Conservation (phyloP, 2,113 vertebrate species). For the Corynorhinus townsendii region DNA sequence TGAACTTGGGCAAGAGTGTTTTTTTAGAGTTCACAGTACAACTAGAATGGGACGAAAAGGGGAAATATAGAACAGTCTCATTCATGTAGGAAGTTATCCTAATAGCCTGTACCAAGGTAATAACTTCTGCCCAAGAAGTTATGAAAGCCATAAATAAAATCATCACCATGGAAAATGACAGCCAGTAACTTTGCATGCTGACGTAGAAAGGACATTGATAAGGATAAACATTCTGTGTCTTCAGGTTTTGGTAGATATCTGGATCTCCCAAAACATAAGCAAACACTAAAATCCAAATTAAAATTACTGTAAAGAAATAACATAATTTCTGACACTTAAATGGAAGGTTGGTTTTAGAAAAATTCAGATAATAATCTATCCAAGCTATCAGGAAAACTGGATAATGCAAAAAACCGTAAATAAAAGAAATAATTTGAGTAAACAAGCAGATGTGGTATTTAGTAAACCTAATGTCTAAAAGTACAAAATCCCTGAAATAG, state of each 20-base stretch:
- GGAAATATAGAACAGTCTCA: constrained; percentile 73
- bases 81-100: constrained; percentile 66
- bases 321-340: constrained; percentile 53
- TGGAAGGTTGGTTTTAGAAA: constrained; percentile 54
- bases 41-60: constrained; percentile 31
- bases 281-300: constrained; percentile 78
- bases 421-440: constrained; percentile 82
- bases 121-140: constrained; percentile 69
- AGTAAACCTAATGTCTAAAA: constrained; percentile 82
- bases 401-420: constrained; percentile 80
- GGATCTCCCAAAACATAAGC: constrained; percentile 78
- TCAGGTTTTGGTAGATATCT: constrained; percentile 44
- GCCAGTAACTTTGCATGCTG: constrained; percentile 78
- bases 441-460: constrained; percentile 86
- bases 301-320: constrained; percentile 57
- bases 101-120: constrained; percentile 69
- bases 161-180: constrained; percentile 76
- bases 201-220: constrained; percentile 76
- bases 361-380: constrained; percentile 81
- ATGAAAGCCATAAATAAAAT: constrained; percentile 62
- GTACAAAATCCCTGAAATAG: constrained; percentile 72
- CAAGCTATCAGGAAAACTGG: constrained; percentile 77
- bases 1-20: constrained; percentile 74
- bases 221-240: constrained; percentile 27
- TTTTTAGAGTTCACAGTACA: constrained; percentile 13